phyloP scores from a whole-genome alignment of 23 tunicate genomes.

The Diplosoma virens region DNA sequence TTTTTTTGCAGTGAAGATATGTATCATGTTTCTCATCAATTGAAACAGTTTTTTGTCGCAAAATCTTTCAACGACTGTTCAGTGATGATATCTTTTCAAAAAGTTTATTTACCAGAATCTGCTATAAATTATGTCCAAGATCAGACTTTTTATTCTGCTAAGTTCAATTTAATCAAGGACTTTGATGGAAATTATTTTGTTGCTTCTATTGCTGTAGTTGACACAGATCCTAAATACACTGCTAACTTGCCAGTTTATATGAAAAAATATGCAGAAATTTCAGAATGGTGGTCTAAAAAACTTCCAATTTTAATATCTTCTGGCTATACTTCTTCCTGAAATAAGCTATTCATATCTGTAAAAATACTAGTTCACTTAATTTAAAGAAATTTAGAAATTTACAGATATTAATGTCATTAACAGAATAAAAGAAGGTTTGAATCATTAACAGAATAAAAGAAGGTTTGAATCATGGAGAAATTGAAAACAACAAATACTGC shows the following conservation, averaged over 20 bases:
- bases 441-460: no score
- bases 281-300: slow-evolving; percentile 34
- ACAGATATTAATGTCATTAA: no score
- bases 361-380: no score
- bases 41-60: slow-evolving; percentile 57
- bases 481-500: no score
- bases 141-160: background rate
- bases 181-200: slow-evolving; percentile 9
- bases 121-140: background rate
- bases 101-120: no score
- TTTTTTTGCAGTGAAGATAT: slow-evolving; percentile 25
- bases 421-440: no score
- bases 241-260: slow-evolving; percentile 48
- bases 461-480: no score
- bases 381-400: no score
- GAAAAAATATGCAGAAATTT: background rate
- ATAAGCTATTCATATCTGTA: background rate
- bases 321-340: background rate
- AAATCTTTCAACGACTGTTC: slow-evolving; percentile 84
- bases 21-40: slow-evolving; percentile 1
- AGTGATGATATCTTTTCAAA: slow-evolving; percentile 55
- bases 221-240: slow-evolving; percentile 72
- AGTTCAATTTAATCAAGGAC: slow-evolving; percentile 20
- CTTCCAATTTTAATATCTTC: background rate
- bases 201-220: slow-evolving; percentile 67